Evolutionary conservation across 2,113 vertebrate genomes (phyloP).

Genomic region (Arizona elegans): DNA sequence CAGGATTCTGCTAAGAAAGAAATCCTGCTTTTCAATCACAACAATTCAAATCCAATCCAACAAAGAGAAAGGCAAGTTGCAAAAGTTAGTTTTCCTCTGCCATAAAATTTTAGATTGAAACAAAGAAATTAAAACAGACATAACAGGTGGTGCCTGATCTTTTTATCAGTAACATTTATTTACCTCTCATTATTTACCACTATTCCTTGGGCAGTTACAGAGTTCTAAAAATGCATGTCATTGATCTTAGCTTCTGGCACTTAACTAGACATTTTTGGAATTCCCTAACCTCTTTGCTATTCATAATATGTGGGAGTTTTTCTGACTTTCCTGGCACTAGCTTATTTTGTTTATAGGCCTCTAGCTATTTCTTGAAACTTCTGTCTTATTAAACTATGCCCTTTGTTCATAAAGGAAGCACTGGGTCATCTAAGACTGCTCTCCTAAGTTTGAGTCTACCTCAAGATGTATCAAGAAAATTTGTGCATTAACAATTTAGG

Average conservation of each 20-base stretch:
- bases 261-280: slow-evolving; percentile 56
- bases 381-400: neutral
- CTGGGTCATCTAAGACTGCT: neutral
- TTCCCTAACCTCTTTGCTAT: slow-evolving; percentile 40
- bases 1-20: slow-evolving; percentile 8
- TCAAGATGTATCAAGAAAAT: neutral
- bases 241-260: slow-evolving; percentile 52
- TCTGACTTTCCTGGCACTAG: slow-evolving; percentile 17
- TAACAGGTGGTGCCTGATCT: slow-evolving; percentile 59
- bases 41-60: neutral
- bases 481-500: neutral
- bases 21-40: neutral
- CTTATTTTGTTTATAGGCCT: slow-evolving; percentile 42
- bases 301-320: slow-evolving; percentile 34
- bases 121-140: neutral
- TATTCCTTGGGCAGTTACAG: slow-evolving; percentile 45
- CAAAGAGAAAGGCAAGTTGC: neutral
- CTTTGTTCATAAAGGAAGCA: accelerated
- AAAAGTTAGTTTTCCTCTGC: neutral
- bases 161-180: slow-evolving; percentile 33
- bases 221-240: slow-evolving; percentile 47
- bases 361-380: slow-evolving; percentile 27
- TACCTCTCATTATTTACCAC: slow-evolving; percentile 40
- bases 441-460: neutral
- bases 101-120: neutral